Conservation (phyloP, 2,113 vertebrate species). For the Nyctibius bracteatus region DNA sequence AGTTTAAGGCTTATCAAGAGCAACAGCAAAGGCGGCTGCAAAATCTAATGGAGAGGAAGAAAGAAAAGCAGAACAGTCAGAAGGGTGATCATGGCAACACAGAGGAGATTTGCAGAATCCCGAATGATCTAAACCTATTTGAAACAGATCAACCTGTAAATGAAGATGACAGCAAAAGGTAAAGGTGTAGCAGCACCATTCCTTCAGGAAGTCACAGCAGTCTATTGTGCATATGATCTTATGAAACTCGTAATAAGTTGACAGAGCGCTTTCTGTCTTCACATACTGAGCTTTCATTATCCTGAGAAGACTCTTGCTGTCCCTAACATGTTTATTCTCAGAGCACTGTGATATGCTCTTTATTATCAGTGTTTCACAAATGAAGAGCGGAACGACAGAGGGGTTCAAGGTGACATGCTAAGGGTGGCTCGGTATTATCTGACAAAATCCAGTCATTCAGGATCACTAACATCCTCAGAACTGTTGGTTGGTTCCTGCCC, state of each 20-base stretch:
- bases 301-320: neutral
- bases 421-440: neutral
- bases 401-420: neutral
- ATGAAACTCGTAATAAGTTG: neutral
- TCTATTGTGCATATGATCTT: neutral
- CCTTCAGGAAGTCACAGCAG: neutral
- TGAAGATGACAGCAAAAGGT: conserved; percentile 70
- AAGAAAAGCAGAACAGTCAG: conserved; percentile 50
- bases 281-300: neutral
- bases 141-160: neutral
- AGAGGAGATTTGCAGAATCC: neutral
- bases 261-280: neutral
- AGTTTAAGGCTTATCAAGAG: conserved; percentile 85
- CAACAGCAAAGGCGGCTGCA: conserved; percentile 80
- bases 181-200: neutral
- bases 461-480: neutral
- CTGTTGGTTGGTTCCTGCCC: neutral
- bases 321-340: neutral
- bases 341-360: neutral
- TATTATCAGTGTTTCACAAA: neutral
- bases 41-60: conserved; percentile 72
- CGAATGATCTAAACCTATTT: conserved; percentile 62
- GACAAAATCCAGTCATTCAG: neutral
- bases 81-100: neutral
- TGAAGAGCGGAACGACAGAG: neutral